These are phyloP conservation scores for Lepetodrilus schrolli DNA, from an alignment of 2,888 invertebrate genomes.

Conservation along the genomic window DNA sequence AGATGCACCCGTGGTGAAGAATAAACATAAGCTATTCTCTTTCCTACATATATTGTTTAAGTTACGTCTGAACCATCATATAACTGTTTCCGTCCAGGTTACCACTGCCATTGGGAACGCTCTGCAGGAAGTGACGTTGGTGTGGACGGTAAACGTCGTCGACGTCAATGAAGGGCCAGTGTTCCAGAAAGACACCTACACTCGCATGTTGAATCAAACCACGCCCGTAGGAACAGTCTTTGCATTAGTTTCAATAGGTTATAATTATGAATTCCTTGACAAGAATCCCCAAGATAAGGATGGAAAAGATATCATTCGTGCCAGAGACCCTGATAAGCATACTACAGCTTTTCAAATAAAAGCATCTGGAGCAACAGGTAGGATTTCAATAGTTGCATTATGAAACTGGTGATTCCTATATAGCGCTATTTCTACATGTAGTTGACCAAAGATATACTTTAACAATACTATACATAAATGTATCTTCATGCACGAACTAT, in stretches of 20 bases:
- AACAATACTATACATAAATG: too few species aligned
- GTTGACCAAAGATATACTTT: too few species aligned
- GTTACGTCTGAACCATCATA: too few species aligned
- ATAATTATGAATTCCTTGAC: neutral
- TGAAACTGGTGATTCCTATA: too few species aligned
- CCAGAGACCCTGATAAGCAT: neutral
- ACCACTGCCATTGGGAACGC: too few species aligned
- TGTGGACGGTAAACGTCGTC: neutral
- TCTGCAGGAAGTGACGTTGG: neutral
- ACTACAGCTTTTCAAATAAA: neutral
- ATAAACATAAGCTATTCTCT: too few species aligned
- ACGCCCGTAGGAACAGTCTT: neutral
- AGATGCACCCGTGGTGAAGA: too few species aligned
- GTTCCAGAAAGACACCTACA: neutral
- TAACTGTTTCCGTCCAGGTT: too few species aligned
- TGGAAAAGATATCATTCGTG: neutral
- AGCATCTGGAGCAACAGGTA: neutral
- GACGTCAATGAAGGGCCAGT: constrained; percentile 16
- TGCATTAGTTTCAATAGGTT: neutral
- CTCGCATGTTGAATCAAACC: neutral
- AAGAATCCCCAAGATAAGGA: neutral
- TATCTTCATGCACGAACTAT: too few species aligned
- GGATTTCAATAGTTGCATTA: too few species aligned
- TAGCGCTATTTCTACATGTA: too few species aligned
- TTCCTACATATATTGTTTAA: too few species aligned